Base-by-base conservation (phyloP, 2,113 vertebrate species). In the Phasianus colchicus region DNA sequence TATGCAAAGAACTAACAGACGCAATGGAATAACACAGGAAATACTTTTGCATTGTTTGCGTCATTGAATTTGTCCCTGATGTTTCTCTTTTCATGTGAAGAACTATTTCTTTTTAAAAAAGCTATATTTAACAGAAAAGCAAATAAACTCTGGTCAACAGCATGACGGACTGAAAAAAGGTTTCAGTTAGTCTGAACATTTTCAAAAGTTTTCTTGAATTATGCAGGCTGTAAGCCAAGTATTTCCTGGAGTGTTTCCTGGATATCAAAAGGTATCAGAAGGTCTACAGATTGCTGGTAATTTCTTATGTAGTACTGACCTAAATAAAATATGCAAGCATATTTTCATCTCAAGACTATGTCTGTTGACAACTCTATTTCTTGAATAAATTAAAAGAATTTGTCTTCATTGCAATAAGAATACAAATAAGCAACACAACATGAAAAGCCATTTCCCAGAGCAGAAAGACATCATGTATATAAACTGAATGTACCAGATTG, bases 1-100 rank as follows among this genome's bases (percentile, higher is more conserved):
- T 90, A 92, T 38, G 57, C 57, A 81, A 75, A 93, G 86, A 92
- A 93, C 86, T 86, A 88, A 54, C 42, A 95, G 76, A 92, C 0
- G 0, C 34, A 92, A 82, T 67, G 72, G 88, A 95, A 92, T n/a
- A 89, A 55, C 67, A 86, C 90, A 86, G 67, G 75, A 95, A 94
- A 94, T 87, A 57, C 79, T 95, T 88, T 24, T 54, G 76, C 54
- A 61, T 69, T 81, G 88, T 58, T 93, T 83, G 16, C 2, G 3
- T 66, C 36, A 54, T 78, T 94, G 72, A 45, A 95, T 90, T 83
- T 83, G 65, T 82, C 61, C 88, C 73, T 1, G 7, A 78, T 92
- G 76, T 81, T 86, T 93, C 83, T 75, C 61, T 78, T 93, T 88
- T 76, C 52, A 81, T 75, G 36, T 88, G 36, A 17, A 81, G 29